Evolutionary conservation across 2,113 vertebrate genomes (phyloP).

Genomic region (Plectropomus leopardus): DNA sequence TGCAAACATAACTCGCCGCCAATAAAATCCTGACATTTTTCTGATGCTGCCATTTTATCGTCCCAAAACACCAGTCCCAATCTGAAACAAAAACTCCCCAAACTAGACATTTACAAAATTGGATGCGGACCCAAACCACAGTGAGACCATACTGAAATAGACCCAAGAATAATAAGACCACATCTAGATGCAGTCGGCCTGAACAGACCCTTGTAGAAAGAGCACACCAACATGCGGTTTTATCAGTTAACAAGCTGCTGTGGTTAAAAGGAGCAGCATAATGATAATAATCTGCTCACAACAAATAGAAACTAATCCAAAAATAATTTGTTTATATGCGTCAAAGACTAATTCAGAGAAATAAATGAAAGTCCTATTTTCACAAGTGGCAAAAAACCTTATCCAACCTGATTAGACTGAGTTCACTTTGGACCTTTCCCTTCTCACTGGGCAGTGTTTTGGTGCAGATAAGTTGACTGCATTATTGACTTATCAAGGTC

Average conservation of each 20-base stretch:
- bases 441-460: background rate
- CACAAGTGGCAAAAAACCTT: background rate
- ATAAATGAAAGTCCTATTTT: slow-evolving; percentile 9
- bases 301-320: background rate
- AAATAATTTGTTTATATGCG: background rate
- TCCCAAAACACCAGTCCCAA: background rate
- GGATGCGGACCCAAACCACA: background rate
- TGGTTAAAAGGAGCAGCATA: background rate
- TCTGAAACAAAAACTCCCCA: background rate
- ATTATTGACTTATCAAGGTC: too few relatives aligned
- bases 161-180: background rate
- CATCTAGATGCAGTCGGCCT: background rate
- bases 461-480: background rate
- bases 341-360: background rate
- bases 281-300: background rate
- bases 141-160: background rate
- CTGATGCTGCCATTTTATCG: background rate
- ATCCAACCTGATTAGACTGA: background rate
- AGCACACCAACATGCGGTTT: background rate
- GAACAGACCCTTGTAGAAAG: background rate
- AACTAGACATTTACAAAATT: too few relatives aligned
- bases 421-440: background rate
- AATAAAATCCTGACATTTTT: background rate
- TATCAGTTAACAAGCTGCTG: background rate
- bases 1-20: background rate